phyloP scores from a whole-genome alignment of 2,113 vertebrate genomes.

The Silurus glanis region DNA sequence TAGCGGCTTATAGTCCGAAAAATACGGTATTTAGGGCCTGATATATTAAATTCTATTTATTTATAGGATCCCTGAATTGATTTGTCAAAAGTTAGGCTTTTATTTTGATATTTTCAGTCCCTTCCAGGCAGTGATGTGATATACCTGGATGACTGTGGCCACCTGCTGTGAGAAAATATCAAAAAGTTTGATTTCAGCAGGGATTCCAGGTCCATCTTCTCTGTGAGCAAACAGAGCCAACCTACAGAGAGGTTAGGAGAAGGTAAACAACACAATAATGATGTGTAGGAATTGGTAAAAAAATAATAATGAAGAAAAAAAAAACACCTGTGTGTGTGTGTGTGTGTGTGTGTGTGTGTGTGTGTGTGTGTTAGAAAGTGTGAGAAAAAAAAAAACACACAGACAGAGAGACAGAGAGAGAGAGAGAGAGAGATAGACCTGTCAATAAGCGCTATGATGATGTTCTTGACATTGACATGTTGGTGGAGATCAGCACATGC shows the following conservation, averaged over 20 bases:
- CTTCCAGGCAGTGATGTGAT: neutral
- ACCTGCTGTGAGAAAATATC: conserved; percentile 99
- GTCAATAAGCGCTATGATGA: conserved; percentile 98
- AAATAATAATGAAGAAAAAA: no score
- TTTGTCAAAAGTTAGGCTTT: neutral
- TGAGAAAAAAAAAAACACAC: no score
- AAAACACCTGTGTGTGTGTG: neutral
- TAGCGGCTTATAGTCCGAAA: no score
- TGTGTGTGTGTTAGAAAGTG: neutral
- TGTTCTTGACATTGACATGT: conserved; percentile 98
- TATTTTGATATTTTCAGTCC: neutral
- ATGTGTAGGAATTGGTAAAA: neutral
- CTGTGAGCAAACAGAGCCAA: conserved; percentile 96
- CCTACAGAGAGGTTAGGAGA: conserved; percentile 58
- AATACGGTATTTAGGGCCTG: no score
- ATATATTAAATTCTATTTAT: no score
- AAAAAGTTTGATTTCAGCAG: conserved; percentile 95
- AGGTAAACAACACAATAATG: conserved; percentile 1
- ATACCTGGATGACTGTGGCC: conserved; percentile 95
- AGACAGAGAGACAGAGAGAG: no score
- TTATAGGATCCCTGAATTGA: no score
- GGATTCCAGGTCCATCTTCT: conserved; percentile 97
- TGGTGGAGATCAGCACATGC: conserved; percentile 97
- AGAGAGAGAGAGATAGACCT: conserved; percentile 74
- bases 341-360: neutral